Percentiles rank a stretch among this genome's conserved stretches.
These are phyloP conservation scores for Oscarella lobularis DNA, from an alignment of 37 sponge, comb jelly and placozoan species.

Conservation along the genomic window DNA sequence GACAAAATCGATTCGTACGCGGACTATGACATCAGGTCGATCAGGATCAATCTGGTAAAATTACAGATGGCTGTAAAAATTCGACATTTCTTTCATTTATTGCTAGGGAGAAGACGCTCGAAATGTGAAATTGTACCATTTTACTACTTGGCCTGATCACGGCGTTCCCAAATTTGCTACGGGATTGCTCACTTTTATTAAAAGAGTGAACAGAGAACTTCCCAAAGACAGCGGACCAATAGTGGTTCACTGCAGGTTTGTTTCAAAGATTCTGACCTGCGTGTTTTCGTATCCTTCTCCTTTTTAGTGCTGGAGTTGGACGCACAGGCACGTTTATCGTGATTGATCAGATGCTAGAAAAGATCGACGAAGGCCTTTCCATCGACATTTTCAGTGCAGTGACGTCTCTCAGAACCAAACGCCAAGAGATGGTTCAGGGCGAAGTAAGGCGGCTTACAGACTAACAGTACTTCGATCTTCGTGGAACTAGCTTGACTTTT, in stretches of 20 bases:
- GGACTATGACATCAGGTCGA: conserved; percentile 50
- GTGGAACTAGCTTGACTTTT: too few species aligned
- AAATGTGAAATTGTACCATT: conserved; percentile 69
- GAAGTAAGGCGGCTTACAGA: too few species aligned
- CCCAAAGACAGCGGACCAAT: conserved; percentile 31
- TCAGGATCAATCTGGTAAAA: conserved; percentile 36
- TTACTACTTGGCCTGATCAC: conserved; percentile 78
- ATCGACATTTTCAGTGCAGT: conserved; percentile 39
- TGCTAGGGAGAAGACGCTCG: conserved; percentile 28
- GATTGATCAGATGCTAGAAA: conserved; percentile 46
- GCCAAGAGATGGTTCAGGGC: conserved; percentile 52
- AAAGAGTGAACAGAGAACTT: conserved; percentile 22
- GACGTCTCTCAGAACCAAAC: conserved; percentile 23
- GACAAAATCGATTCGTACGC: conserved; percentile 31
- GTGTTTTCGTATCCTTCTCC: too few species aligned
- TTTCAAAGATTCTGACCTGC: too few species aligned
- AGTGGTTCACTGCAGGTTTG: conserved; percentile 78
- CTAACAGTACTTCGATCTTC: too few species aligned
- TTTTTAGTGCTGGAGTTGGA: conserved; percentile 68
- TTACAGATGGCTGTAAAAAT: too few species aligned
- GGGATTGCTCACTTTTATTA: conserved; percentile 40
- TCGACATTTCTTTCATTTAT: neutral
- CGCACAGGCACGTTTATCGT: conserved; percentile 62
- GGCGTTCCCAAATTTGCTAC: conserved; percentile 62
- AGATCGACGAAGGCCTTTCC: conserved; percentile 15